phyloP scores from a whole-genome alignment of 2,888 invertebrate genomes.

The Balanococcus diminutus region DNA sequence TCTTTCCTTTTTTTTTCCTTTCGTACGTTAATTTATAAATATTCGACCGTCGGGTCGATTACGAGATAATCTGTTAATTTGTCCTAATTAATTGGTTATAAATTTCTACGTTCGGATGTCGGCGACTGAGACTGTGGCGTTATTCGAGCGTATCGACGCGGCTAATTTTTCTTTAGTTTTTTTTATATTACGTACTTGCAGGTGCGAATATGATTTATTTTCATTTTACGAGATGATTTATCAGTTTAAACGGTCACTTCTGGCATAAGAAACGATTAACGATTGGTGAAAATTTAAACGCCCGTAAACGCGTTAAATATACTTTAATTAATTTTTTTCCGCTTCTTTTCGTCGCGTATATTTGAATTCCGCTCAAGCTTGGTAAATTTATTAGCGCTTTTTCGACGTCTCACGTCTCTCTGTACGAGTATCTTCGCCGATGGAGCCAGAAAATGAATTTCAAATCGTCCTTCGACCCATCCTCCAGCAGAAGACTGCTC shows the following conservation, averaged over 20 bases:
- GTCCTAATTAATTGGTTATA: conserved; percentile 30
- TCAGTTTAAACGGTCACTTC: neutral
- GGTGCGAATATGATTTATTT: conserved; percentile 42
- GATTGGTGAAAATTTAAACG: neutral
- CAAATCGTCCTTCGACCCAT: neutral
- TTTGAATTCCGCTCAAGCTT: neutral
- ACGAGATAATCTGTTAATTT: conserved; percentile 34
- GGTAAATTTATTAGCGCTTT: neutral
- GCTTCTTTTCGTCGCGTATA: neutral
- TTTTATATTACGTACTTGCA: neutral
- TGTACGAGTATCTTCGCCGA: neutral
- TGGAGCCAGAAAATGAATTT: neutral
- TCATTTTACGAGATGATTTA: conserved; percentile 24
- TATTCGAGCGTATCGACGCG: neutral
- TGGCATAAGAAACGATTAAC: conserved; percentile 18
- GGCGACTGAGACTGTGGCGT: neutral
- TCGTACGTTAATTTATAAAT: conserved; percentile 23
- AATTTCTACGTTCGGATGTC: neutral
- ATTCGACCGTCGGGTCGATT: conserved; percentile 13
- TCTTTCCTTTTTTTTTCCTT: neutral
- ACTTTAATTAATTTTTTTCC: neutral
- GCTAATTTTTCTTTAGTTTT: neutral
- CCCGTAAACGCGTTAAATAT: neutral
- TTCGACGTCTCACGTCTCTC: neutral
- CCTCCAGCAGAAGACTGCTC: neutral